Conservation (phyloP, 2,888 invertebrate species). For the Camptogramma bilineatum region DNA sequence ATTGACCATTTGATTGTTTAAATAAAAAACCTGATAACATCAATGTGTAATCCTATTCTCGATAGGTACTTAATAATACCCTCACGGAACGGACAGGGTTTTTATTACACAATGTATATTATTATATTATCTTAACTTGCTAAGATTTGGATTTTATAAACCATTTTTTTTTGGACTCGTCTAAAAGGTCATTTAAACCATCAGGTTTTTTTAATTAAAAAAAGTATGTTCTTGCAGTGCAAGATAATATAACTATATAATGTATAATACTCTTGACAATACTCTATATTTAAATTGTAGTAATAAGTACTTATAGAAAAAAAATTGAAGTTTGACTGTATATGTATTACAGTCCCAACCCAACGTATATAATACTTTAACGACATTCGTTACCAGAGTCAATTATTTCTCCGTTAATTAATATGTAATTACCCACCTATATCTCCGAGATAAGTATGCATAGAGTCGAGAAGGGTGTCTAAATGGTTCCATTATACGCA, state of each 20-base stretch:
- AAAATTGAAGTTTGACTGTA: constrained; percentile 1
- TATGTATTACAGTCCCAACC: constrained; percentile 2
- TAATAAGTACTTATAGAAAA: background rate
- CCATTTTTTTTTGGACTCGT: constrained; percentile 3
- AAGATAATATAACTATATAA: too few species aligned
- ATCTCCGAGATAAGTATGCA: background rate
- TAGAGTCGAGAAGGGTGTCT: background rate
- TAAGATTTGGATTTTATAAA: too few species aligned
- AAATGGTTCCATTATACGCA: background rate
- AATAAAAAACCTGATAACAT: too few species aligned
- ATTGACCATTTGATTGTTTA: too few species aligned
- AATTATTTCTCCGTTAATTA: constrained; percentile 1
- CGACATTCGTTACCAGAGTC: constrained; percentile 4
- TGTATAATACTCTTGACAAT: too few species aligned
- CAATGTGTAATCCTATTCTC: too few species aligned
- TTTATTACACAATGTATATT: too few species aligned
- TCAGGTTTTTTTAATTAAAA: background rate
- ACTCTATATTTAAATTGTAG: too few species aligned
- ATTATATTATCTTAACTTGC: too few species aligned
- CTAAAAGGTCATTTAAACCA: background rate
- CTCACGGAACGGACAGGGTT: too few species aligned
- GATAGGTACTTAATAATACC: too few species aligned
- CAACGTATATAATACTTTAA: background rate
- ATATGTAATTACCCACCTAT: background rate
- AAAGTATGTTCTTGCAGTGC: too few species aligned